Evolutionary conservation across 2,888 invertebrate species (phyloP).

Genomic region (Masnerella sp.): DNA sequence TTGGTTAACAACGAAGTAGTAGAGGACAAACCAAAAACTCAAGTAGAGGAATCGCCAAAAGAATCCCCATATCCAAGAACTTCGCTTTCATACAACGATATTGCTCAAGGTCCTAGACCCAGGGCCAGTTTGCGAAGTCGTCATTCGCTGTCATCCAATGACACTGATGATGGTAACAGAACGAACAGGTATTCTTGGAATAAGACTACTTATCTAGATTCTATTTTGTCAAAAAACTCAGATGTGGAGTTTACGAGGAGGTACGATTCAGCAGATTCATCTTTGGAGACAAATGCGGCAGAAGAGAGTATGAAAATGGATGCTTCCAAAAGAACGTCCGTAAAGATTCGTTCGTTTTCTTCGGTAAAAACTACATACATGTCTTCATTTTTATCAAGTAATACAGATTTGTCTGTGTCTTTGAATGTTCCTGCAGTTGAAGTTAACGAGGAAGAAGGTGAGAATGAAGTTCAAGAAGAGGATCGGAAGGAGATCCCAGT

Average conservation of each 20-base stretch:
- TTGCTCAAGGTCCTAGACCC: no score
- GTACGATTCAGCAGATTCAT: no score
- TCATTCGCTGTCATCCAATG: no score
- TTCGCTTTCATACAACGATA: no score
- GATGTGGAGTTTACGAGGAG: no score
- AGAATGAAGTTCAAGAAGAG: not conserved
- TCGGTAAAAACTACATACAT: conserved; percentile 10
- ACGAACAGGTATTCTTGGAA: no score
- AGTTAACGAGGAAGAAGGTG: not conserved
- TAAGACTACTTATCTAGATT: no score
- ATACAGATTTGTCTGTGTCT: conserved; percentile 5
- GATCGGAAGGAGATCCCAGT: not conserved
- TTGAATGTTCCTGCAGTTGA: not conserved
- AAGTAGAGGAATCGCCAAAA: not conserved
- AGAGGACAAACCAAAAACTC: not conserved
- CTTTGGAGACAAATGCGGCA: not conserved
- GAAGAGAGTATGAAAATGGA: conserved; percentile 2
- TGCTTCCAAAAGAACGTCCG: not conserved
- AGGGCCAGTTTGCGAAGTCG: no score
- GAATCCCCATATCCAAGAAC: not conserved
- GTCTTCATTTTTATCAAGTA: conserved; percentile 4
- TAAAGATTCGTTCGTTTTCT: not conserved
- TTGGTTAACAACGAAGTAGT: conserved; percentile 16
- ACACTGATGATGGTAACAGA: no score
- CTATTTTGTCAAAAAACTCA: no score